Base-by-base conservation (phyloP, 2,888 invertebrate species). In the Malthinus seriepunctatus region DNA sequence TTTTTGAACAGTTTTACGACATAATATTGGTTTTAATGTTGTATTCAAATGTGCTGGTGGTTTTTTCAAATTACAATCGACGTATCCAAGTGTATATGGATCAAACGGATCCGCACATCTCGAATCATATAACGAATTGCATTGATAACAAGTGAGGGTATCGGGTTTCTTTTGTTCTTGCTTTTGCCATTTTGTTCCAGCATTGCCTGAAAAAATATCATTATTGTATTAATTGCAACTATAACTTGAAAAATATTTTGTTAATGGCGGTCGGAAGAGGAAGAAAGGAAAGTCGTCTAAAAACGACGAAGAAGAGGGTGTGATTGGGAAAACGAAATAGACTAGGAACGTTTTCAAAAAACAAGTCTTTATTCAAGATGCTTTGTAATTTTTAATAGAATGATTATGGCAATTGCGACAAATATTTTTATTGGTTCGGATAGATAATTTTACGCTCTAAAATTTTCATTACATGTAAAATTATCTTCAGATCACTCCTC, bases 41-140 rank as follows among this genome's bases (percentile, higher is more conserved):
- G 64, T 65, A 47, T 54, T 66, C 81, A 69, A 15, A 71, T 91
- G 91, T 67, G 90, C 89, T 9, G 86, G 82, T 0, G 86, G 86
- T 62, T 87, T 87, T 65, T 85, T 86, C 71, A 88, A 83, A 52
- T 89, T 88, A 79, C 95, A 96, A 77, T 94, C 91, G 23, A 92
- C 88, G 67, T 88, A 84, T 31, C 93, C 94, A 70, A 95, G 85
- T 48, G 91, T 90, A 78, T 88, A 92, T 14, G 91, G 84, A 74
- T 93, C 89, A 75, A 96, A 95, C 51, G 92, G 90, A 73, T 93
- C 92, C 1, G 89, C 94, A 72, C 96, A 96, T 67, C 93, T 86
- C 34, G 91, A 90, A 78, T 95, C 94, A 74, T 87, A 93, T 63
- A 87, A 89, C 60, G 95, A 95, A 81, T 95, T 96, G 79, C 95